phyloP scores from a whole-genome alignment of 2,888 invertebrate species.

The Epicampocera succincta region DNA sequence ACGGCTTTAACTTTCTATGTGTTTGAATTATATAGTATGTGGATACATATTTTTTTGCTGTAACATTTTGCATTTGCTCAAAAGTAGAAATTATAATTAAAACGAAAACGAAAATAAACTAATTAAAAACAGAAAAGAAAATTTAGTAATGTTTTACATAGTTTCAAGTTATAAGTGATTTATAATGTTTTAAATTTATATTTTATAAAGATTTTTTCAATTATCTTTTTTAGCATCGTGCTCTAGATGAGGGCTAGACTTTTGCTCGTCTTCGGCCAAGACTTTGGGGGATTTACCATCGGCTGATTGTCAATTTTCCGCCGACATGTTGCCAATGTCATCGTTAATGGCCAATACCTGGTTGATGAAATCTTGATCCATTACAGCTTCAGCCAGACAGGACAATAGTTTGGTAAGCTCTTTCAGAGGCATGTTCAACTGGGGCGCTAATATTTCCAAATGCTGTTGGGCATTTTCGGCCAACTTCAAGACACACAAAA shows the following conservation, averaged over 20 bases:
- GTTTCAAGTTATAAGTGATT: conserved; percentile 35
- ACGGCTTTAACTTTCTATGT: conserved; percentile 29
- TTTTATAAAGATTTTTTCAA: background rate
- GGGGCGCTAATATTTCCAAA: conserved; percentile 87
- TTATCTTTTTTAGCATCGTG: conserved; percentile 37
- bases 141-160: conserved; percentile 33
- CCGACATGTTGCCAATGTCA: conserved; percentile 89
- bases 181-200: background rate
- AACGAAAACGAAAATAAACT: conserved; percentile 33
- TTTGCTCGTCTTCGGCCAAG: conserved; percentile 40
- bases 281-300: conserved; percentile 49
- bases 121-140: conserved; percentile 8
- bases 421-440: conserved; percentile 87
- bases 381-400: conserved; percentile 86
- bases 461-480: conserved; percentile 85
- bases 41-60: conserved; percentile 3
- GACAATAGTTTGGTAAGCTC: conserved; percentile 85
- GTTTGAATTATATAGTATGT: background rate
- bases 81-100: conserved; percentile 27
- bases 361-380: conserved; percentile 87
- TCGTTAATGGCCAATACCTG: conserved; percentile 91
- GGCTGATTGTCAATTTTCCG: conserved; percentile 85
- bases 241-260: conserved; percentile 20
- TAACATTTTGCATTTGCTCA: conserved; percentile 30
- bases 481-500: conserved; percentile 82